A percentile compares a stretch with the other conserved stretches of the same genome.
phyloP scores from a whole-genome alignment of 1,140 invertebrate genomes.

The Agrilus planipennis region DNA sequence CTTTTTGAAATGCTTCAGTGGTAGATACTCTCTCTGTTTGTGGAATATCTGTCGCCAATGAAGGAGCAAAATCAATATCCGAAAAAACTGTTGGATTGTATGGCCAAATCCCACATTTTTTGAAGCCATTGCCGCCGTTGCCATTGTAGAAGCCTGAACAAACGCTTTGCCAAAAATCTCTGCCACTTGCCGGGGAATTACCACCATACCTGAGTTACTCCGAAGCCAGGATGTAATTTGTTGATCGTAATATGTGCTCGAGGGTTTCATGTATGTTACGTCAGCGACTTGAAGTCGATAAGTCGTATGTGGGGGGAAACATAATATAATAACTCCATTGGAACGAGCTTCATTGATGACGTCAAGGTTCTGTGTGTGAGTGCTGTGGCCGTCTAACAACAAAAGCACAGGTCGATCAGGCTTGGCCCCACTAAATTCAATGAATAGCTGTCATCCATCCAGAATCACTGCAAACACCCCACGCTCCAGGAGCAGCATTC shows the following conservation, averaged over 20 bases:
- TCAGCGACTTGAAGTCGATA: slow-evolving; percentile 3
- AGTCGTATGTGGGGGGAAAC: slow-evolving; percentile 5
- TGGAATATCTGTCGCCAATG: no score
- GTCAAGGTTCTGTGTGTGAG: slow-evolving; percentile 8
- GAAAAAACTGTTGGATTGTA: slow-evolving; percentile 28
- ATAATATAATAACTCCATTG: slow-evolving; percentile 5
- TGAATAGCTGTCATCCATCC: slow-evolving; percentile 27
- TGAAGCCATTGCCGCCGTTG: slow-evolving; percentile 31
- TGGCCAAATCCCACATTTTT: slow-evolving; percentile 31
- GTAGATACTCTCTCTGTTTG: no score
- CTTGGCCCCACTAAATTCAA: slow-evolving; percentile 2
- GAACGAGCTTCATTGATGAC: neutral
- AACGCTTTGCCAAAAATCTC: slow-evolving; percentile 22
- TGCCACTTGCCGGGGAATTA: slow-evolving; percentile 24
- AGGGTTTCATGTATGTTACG: slow-evolving; percentile 20
- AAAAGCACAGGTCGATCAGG: slow-evolving; percentile 11
- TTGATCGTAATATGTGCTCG: slow-evolving; percentile 27
- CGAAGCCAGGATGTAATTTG: slow-evolving; percentile 11
- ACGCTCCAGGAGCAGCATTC: slow-evolving; percentile 16
- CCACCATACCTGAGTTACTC: slow-evolving; percentile 15
- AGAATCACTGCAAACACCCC: slow-evolving; percentile 18
- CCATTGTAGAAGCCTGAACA: slow-evolving; percentile 27
- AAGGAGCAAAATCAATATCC: no score
- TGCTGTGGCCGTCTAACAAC: slow-evolving; percentile 18
- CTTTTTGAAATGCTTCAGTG: no score